A percentile compares a stretch with the other conserved stretches of the same genome.
Conservation (phyloP, 2,797 vertebrate genomes). For the Trichosurus vulpecula region DNA sequence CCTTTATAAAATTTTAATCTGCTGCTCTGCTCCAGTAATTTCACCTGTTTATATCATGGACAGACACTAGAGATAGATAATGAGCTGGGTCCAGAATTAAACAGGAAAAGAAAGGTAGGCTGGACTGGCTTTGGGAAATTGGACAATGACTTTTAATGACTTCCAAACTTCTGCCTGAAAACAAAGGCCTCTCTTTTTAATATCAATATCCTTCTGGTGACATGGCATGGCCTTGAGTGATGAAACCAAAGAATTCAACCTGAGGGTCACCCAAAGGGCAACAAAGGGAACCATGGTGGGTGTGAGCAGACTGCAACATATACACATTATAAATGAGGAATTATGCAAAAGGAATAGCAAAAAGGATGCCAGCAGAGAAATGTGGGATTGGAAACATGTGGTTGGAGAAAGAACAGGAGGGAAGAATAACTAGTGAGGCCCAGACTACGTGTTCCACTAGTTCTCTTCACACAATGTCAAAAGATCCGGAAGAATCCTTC, state of each 20-base stretch:
- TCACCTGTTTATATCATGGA: background rate
- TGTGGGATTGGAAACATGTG: background rate
- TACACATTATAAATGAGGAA: background rate
- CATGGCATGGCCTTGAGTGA: background rate
- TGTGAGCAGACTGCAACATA: background rate
- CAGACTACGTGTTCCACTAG: background rate
- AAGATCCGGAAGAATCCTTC: background rate
- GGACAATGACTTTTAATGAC: background rate
- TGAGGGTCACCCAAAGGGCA: background rate
- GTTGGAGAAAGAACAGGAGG: background rate
- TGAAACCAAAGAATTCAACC: background rate
- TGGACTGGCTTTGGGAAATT: background rate
- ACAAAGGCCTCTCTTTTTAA: background rate
- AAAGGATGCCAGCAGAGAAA: background rate
- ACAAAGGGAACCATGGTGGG: background rate
- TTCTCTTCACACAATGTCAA: background rate
- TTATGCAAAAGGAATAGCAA: background rate
- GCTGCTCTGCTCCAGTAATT: constrained; percentile 22
- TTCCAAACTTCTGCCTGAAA: background rate
- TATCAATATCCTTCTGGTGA: background rate
- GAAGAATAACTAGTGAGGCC: background rate
- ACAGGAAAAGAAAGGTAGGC: background rate
- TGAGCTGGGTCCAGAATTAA: background rate
- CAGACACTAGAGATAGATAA: background rate
- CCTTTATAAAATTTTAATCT: constrained; percentile 48